Evolutionary conservation across 2,113 vertebrate genomes (phyloP), one percentile per base, ranked within the genome.

Genomic region (Albula glossodonta): DNA sequence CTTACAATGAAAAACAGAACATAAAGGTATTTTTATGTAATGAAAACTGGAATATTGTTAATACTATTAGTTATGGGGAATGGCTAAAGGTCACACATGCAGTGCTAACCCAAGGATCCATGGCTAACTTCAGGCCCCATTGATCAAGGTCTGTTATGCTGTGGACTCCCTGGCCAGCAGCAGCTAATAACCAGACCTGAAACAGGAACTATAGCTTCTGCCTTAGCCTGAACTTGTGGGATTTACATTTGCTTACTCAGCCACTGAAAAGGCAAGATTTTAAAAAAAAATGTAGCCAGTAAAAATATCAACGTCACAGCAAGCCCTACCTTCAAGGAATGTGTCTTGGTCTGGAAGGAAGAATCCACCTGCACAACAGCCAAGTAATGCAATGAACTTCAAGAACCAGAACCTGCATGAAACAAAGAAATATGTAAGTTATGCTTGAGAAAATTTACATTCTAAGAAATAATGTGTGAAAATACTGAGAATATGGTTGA

Each of bases 351-450:
- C 92, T 0, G 98, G 98, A 86, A 99, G 93, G 93, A 99, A 99
- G 95, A 99, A 99, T 1, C 96, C 97, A 90, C 97, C 98, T 50
- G 97, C 95, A 86, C 98, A 99, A 96, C 98, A 97, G 19, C 91
- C 97, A 83, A 91, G 95, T 93, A 99, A 89, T 85, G 95, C 87
- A 87, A 98, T 66, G 86, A 99, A 96, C 92, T 99, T 99, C 89
- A 97, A 86, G 84, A 99, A 95, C 98, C 98, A 99, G 94, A 99
- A 99, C 89, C 98, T 99, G 92, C 25, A 88, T 87, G 1, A 15
- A 66, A 19, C 70, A 25, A 74, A 25, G 70, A 31, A 15, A 31
- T 31, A 25, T 2, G 22, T 74, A 31, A 74, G n/a, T 74, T 74
- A 25, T 9, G 22, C 31, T 41, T 41, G 31, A 41, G 31, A 41